Conservation (phyloP, 2,797 vertebrate genomes). For the Darevskia nairensis region DNA sequence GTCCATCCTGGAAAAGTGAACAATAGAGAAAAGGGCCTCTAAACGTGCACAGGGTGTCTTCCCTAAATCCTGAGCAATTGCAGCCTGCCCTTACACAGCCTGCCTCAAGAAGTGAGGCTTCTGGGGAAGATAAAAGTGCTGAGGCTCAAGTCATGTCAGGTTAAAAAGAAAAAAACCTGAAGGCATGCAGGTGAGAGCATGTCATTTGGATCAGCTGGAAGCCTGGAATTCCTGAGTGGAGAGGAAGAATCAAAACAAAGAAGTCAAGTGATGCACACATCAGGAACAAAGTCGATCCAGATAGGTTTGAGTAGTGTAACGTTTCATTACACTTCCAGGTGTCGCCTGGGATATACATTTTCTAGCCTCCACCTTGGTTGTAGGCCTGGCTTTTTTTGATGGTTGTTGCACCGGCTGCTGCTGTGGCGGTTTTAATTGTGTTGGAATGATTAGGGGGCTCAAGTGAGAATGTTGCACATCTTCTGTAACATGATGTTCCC, state of each 20-base stretch:
- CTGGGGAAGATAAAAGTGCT: background rate
- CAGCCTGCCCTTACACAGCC: background rate
- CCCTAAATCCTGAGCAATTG: background rate
- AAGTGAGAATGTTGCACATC: background rate
- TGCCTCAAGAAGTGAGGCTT: background rate
- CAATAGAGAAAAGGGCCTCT: background rate
- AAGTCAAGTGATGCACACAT: background rate
- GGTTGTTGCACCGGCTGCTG: background rate
- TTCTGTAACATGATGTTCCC: background rate
- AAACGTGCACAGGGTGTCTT: background rate
- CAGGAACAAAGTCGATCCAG: background rate
- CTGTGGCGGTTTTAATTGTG: background rate
- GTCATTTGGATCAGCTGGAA: background rate
- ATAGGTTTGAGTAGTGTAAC: background rate
- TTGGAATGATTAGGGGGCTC: background rate
- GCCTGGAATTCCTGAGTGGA: background rate
- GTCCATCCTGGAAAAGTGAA: background rate
- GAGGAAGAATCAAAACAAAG: background rate
- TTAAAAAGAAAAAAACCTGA: background rate
- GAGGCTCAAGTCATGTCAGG: background rate
- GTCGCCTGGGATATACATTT: background rate
- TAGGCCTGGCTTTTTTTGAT: background rate
- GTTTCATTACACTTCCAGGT: background rate
- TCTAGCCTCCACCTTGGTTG: background rate
- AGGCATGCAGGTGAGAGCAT: background rate